phyloP scores from a whole-genome alignment of 2,797 vertebrate species.

The Xiphorhynchus erythropygius region DNA sequence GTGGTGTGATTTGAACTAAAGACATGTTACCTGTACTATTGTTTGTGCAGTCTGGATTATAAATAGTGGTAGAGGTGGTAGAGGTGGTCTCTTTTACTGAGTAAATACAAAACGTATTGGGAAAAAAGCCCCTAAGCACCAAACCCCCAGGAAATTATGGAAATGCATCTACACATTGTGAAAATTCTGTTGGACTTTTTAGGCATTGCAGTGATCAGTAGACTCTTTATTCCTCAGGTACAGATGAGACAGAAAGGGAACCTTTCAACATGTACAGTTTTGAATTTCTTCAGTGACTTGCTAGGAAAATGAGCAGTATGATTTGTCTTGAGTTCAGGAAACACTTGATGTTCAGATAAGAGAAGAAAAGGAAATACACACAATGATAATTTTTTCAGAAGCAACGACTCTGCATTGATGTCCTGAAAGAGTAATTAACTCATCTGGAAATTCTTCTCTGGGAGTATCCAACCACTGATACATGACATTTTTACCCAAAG shows the following conservation, averaged over 20 bases:
- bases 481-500: not conserved
- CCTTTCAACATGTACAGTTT: not conserved
- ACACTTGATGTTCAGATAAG: not conserved
- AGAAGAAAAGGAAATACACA: not conserved
- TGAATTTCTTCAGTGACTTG: not conserved
- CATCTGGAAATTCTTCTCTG: not conserved
- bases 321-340: not conserved
- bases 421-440: not conserved
- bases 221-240: not conserved
- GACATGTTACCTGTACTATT: not conserved
- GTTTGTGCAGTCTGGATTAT: not conserved
- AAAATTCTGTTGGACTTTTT: not conserved
- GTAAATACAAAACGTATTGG: not conserved
- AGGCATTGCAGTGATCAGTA: not conserved
- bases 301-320: not conserved
- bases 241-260: not conserved
- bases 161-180: not conserved
- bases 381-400: not conserved
- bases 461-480: not conserved
- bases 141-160: not conserved
- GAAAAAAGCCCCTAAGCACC: fast-evolving
- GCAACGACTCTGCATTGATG: not conserved
- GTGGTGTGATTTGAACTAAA: not conserved
- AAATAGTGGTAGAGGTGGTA: not conserved
- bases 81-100: not conserved